Conservation (phyloP, 2,113 vertebrate species). For the Puma concolor region DNA sequence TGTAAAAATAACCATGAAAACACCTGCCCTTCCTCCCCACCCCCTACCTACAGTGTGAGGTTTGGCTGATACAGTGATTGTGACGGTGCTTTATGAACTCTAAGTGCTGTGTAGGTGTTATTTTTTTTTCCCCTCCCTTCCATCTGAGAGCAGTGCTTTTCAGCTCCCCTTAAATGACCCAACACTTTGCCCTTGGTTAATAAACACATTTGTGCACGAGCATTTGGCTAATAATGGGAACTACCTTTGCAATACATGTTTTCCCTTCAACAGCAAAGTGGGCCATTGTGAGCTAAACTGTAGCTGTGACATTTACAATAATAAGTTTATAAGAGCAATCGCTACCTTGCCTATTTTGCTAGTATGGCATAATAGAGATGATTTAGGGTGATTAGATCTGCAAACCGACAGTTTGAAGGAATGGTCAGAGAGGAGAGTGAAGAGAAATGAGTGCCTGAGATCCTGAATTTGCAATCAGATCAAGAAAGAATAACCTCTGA, state of each 20-base stretch:
- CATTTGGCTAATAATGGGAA: neutral
- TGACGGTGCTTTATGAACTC: neutral
- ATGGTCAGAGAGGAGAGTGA: neutral
- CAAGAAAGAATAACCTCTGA: neutral
- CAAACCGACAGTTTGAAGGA: neutral
- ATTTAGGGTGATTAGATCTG: neutral
- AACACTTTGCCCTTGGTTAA: neutral
- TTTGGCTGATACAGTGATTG: neutral
- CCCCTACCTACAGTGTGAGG: neutral
- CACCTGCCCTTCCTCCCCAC: neutral
- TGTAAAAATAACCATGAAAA: neutral
- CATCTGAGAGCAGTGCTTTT: neutral
- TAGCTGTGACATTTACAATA: neutral
- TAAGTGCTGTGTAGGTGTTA: neutral
- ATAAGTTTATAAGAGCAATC: neutral
- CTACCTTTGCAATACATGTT: neutral
- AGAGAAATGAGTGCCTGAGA: neutral
- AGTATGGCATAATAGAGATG: neutral
- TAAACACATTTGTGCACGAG: neutral
- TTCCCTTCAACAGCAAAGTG: neutral
- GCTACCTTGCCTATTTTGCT: neutral
- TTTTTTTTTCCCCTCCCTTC: neutral
- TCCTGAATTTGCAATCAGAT: neutral
- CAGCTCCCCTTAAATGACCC: neutral
- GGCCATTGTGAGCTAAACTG: neutral